Conservation (phyloP, 2,797 vertebrate genomes). For the Muscicapa comitata region DNA sequence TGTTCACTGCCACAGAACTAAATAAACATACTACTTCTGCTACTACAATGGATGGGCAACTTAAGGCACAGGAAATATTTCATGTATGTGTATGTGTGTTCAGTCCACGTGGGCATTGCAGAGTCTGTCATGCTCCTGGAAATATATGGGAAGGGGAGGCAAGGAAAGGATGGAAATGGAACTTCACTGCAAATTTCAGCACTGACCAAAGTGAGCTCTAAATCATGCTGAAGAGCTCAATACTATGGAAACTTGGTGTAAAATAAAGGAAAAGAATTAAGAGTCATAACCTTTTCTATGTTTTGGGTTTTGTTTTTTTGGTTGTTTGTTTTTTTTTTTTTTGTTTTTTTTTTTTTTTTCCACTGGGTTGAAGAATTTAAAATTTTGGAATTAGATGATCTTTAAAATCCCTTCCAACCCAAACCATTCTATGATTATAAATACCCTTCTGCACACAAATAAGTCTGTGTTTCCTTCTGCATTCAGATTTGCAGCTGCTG, state of each 20-base stretch:
- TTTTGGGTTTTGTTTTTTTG: no score
- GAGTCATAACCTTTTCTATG: neutral
- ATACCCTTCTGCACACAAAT: neutral
- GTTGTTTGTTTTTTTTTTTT: no score
- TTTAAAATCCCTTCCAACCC: neutral
- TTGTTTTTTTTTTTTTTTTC: no score
- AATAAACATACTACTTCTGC: neutral
- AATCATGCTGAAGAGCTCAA: neutral
- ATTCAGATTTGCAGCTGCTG: neutral
- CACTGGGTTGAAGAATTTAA: neutral
- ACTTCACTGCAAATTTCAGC: neutral
- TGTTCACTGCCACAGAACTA: neutral
- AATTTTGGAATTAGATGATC: neutral
- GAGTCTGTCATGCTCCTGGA: neutral
- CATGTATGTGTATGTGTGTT: accelerated
- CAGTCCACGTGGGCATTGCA: neutral
- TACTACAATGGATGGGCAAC: neutral
- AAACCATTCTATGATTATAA: neutral
- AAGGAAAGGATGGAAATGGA: neutral
- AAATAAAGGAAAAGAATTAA: neutral
- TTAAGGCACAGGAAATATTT: neutral
- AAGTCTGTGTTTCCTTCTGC: neutral
- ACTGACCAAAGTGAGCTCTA: neutral
- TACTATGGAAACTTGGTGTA: neutral
- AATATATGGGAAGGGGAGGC: neutral